Conservation (phyloP, 2,888 invertebrate genomes). For the Callyntrura guangdongensis region DNA sequence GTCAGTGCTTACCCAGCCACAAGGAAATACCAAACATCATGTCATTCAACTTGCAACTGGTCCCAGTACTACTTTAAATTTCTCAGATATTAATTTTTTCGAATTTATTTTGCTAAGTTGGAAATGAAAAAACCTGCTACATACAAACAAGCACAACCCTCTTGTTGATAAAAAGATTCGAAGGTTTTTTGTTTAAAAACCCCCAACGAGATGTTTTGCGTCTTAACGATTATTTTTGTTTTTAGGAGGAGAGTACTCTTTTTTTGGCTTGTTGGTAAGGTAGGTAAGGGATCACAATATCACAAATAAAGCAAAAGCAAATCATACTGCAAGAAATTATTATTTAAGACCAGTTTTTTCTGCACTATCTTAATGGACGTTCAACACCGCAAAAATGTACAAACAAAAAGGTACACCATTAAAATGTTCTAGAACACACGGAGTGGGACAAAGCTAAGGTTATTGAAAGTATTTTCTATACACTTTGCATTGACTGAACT, state of each 20-base stretch:
- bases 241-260: not conserved
- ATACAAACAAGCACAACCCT: not conserved
- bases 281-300: conserved; percentile 60
- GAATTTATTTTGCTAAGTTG: not conserved
- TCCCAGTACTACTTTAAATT: conserved; percentile 5
- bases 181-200: no score
- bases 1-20: conserved; percentile 29
- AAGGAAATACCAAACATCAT: conserved; percentile 51
- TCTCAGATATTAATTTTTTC: not conserved
- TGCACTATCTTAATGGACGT: not conserved
- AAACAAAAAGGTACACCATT: not conserved
- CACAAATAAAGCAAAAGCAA: not conserved
- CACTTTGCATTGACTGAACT: no score
- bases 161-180: no score
- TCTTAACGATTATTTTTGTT: no score
- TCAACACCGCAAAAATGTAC: not conserved
- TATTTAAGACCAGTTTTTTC: conserved; percentile 41
- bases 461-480: conserved; percentile 7
- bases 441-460: not conserved
- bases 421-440: not conserved
- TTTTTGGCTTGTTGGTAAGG: not conserved
- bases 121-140: conserved; percentile 38
- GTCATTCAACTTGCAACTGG: conserved; percentile 43
- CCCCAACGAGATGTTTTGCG: not conserved
- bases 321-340: not conserved